Evolutionary conservation across 2,113 vertebrate genomes (phyloP), one percentile per base, ranked within the genome.

Genomic region (Donacobius atricapilla): DNA sequence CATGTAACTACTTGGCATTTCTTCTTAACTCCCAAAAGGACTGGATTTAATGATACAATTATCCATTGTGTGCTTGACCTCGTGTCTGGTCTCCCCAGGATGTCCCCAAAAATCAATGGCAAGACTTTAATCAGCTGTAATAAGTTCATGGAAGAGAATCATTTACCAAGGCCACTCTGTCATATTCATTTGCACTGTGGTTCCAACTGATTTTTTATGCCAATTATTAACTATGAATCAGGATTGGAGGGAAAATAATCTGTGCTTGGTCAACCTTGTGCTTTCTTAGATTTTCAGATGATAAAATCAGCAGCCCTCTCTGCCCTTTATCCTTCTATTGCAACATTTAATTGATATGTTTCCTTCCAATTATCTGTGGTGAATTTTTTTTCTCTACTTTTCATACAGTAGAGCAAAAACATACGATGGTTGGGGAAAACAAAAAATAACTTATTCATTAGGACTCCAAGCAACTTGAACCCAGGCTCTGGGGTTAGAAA

Each of bases 181-280:
- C 27, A 6, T 47, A 48, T 39, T 18, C 35, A 51, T 91, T 90
- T 85, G 22, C 33, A 27, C 71, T 0, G 0, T 48, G 13, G n/a
- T 69, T 83, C 90, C 65, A 75, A 91, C 60, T 56, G 83, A 86
- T 82, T 91, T 94, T 92, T 93, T 93, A 79, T 77, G 84, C 64
- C 92, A 95, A 94, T 96, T 95, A 89, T 87, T 93, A 89, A 65
- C 73, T 57, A 25, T 44, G 64, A 93, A 75, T 71, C 69, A 48
- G 15, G 65, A 63, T 50, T 73, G 75, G 40, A 71, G 28, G 18
- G 28, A 80, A 63, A 88, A 93, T 94, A 90, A 81, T 95, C 64
- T 63, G 63, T 61, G 44, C 33, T 93, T 69, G 51, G 65, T 93
- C 84, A 92, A 33, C 30, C 83, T 88, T 40, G 9, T 53, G 63